Evolutionary conservation across 2,888 invertebrate species (phyloP).

Genomic region (Dichetophora obliterata): DNA sequence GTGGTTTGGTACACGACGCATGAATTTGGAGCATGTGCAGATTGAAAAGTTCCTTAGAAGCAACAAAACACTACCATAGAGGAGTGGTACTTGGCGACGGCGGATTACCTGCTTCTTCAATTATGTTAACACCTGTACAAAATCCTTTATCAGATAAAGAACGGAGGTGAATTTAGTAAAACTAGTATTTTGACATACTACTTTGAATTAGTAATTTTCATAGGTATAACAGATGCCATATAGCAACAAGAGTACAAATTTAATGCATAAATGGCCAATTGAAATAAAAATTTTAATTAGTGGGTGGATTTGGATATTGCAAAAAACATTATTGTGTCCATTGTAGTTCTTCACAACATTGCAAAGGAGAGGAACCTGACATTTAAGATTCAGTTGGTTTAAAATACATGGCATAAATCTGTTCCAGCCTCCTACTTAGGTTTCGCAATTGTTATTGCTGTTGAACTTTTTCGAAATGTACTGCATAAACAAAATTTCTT

Average conservation of each 20-base stretch:
- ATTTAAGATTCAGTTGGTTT: neutral
- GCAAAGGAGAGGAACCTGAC: slow-evolving; percentile 6
- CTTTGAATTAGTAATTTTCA: neutral
- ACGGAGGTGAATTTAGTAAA: neutral
- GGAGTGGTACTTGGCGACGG: slow-evolving; percentile 19
- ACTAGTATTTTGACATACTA: neutral
- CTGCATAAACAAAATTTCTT: too few species aligned
- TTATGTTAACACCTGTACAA: neutral
- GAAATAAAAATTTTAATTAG: slow-evolving; percentile 21
- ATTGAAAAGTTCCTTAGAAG: slow-evolving; percentile 22
- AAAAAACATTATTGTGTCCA: slow-evolving; percentile 15
- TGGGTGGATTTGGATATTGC: neutral
- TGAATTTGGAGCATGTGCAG: slow-evolving; percentile 33
- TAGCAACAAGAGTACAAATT: neutral
- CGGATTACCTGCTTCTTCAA: too few species aligned
- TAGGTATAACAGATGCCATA: slow-evolving; percentile 22
- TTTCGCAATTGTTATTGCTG: too few species aligned
- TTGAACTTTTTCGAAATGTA: too few species aligned
- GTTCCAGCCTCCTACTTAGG: too few species aligned
- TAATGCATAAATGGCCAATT: slow-evolving; percentile 11
- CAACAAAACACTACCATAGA: slow-evolving; percentile 15
- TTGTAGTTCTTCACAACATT: slow-evolving; percentile 18
- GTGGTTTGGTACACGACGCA: slow-evolving; percentile 19
- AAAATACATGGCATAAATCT: too few species aligned
- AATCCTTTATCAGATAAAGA: slow-evolving; percentile 5